phyloP scores from a whole-genome alignment of 2,888 invertebrate species.

The Hermodice carunculata region DNA sequence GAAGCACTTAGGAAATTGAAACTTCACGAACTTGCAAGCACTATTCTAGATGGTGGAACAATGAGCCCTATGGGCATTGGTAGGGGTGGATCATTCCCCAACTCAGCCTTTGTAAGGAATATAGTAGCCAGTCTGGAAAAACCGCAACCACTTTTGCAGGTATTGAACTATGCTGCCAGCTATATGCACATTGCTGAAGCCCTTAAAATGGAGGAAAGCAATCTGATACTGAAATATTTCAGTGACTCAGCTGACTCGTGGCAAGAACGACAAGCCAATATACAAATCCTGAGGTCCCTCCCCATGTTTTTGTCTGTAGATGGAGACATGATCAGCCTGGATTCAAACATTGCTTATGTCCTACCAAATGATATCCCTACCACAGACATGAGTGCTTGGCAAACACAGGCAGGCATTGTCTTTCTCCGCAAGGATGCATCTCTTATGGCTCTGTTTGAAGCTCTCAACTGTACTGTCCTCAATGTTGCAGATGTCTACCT shows the following conservation, averaged over 20 bases:
- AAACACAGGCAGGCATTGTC: constrained; percentile 33
- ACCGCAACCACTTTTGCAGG: constrained; percentile 31
- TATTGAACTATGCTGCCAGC: constrained; percentile 21
- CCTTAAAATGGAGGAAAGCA: constrained; percentile 38
- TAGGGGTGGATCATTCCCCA: background rate
- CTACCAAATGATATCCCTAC: constrained; percentile 41
- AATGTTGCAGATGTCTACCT: constrained; percentile 37
- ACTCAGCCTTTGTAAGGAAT: constrained; percentile 23
- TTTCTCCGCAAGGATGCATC: constrained; percentile 35
- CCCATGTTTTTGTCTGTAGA: constrained; percentile 40
- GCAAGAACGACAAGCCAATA: constrained; percentile 20
- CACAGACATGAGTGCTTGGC: constrained; percentile 39
- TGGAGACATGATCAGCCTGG: constrained; percentile 37
- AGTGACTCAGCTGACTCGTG: constrained; percentile 36
- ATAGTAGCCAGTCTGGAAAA: constrained; percentile 39
- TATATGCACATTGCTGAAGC: background rate
- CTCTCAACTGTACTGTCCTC: constrained; percentile 34
- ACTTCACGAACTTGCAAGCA: constrained; percentile 40
- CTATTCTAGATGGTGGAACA: constrained; percentile 34
- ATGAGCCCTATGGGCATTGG: constrained; percentile 4
- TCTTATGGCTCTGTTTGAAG: constrained; percentile 32
- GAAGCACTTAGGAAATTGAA: constrained; percentile 38
- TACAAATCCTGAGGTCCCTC: constrained; percentile 29
- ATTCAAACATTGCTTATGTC: constrained; percentile 29
- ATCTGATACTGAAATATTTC: constrained; percentile 44